These are phyloP conservation scores for Zoanthus gigantus DNA, from an alignment of 92 coral and sea anemone species.

Conservation along the genomic window DNA sequence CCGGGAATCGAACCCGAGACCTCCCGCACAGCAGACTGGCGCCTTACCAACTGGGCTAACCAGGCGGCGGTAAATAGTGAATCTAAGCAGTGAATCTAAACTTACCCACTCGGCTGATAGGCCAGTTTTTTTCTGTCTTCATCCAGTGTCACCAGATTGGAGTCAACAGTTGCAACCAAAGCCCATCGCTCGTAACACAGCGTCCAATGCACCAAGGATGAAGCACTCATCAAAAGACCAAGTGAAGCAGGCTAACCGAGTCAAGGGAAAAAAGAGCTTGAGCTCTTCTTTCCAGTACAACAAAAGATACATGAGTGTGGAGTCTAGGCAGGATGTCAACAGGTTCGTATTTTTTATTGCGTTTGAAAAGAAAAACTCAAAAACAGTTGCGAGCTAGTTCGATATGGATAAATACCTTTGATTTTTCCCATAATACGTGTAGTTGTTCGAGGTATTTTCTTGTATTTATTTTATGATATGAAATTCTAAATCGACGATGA, in stretches of 20 bases:
- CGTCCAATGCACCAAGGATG: constrained; percentile 73
- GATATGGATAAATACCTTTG: too few species aligned
- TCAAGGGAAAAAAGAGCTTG: constrained; percentile 75
- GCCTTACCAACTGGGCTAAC: too few species aligned
- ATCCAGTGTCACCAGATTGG: constrained; percentile 14
- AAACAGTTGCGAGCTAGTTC: too few species aligned
- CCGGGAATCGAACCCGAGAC: too few species aligned
- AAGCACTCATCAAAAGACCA: constrained; percentile 98
- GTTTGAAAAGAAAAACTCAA: not conserved
- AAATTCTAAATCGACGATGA: too few species aligned
- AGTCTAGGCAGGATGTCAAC: constrained; percentile 89
- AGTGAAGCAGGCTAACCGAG: constrained; percentile 86
- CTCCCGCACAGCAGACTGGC: too few species aligned
- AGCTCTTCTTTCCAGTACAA: constrained; percentile 62
- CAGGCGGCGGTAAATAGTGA: too few species aligned
- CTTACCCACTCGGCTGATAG: too few species aligned
- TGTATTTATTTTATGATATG: too few species aligned
- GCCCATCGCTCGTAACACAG: constrained; percentile 40
- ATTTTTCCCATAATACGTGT: too few species aligned
- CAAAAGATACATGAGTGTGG: constrained; percentile 75
- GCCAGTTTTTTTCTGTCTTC: not conserved
- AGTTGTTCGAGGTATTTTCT: too few species aligned
- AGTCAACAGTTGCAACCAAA: constrained; percentile 27
- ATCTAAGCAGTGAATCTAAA: too few species aligned
- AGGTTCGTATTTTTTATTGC: constrained; percentile 61